Evolutionary conservation across 2,888 invertebrate genomes (phyloP), one percentile per base, ranked within the genome.

Genomic region (Scotopteryx bipunctaria): DNA sequence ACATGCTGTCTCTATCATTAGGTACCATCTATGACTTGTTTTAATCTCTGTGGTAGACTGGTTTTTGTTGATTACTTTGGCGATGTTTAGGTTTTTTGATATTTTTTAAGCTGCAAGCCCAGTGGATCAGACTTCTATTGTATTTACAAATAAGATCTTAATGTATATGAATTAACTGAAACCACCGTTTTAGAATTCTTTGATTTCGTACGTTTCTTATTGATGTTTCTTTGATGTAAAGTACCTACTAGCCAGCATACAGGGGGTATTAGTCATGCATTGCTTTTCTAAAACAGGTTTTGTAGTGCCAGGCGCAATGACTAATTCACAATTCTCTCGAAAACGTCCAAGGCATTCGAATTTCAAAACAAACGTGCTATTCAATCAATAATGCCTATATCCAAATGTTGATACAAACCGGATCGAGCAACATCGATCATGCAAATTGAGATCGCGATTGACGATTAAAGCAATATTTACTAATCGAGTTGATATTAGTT

Each of bases 351-450:
- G 60, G 62, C 52, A 65, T 71, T 65, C 58, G 62, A 55, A 72
- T 72, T 70, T 61, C 66, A 78, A 70, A 78, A 79, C 81, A 80
- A 73, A 69, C 72, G 67, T 71, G 70, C 60, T 64, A 64, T 70
- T 69, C 63, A 65, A 62, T 67, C 64, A 65, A 65, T 65, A 74
- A 68, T 53, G 55, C 69, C 64, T 70, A 64, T 68, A 73, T 72
- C 66, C 64, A 65, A 64, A 65, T 73, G 57, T 71, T 51, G 63
- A 66, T 71, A 72, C 74, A 71, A 76, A 73, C 71, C 63, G 73
- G 67, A 73, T 64, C 60, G 58, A 60, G 43, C 58, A 52, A 42
- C 27, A 59, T 57, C 62, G 55, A 60, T 59, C 47, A 63, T 61
- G 56, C 61, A 66, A 64, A 67, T 61, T 49, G 38, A 43, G 11